These are phyloP conservation scores for Lepus townsendii DNA, from an alignment of 2,797 vertebrate genomes.

Conservation along the genomic window DNA sequence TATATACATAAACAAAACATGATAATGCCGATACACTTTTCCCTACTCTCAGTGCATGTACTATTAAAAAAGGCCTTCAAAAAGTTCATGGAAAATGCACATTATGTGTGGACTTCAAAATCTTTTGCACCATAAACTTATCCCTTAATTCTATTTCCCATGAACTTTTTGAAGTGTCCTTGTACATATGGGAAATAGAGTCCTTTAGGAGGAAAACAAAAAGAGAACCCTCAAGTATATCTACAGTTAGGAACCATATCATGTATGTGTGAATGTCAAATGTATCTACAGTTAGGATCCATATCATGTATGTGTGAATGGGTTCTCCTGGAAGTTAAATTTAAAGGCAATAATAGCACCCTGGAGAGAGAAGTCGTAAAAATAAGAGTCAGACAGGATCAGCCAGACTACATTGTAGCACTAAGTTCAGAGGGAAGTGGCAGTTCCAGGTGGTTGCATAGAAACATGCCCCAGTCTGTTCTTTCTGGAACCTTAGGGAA, in stretches of 20 bases:
- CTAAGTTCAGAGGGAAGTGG: neutral
- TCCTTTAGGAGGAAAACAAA: neutral
- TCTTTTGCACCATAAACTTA: too few relatives aligned
- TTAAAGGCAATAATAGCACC: neutral
- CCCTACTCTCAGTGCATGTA: neutral
- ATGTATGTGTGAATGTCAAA: neutral
- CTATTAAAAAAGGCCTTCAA: neutral
- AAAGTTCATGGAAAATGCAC: too few relatives aligned
- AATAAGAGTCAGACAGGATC: neutral
- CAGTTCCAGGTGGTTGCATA: neutral
- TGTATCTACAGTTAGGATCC: neutral
- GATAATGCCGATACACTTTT: neutral
- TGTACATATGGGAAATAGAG: neutral
- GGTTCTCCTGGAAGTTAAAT: neutral
- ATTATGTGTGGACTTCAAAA: too few relatives aligned
- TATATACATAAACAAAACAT: neutral
- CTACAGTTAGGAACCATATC: too few relatives aligned
- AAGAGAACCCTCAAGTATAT: slow-evolving; percentile 3
- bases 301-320: neutral
- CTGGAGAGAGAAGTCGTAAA: neutral
- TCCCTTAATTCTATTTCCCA: too few relatives aligned
- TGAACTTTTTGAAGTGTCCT: too few relatives aligned
- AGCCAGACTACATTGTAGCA: neutral
- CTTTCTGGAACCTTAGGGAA: neutral
- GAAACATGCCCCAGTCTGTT: neutral